phyloP scores from a whole-genome alignment of 2,113 vertebrate species.

The Heptranchias perlo region DNA sequence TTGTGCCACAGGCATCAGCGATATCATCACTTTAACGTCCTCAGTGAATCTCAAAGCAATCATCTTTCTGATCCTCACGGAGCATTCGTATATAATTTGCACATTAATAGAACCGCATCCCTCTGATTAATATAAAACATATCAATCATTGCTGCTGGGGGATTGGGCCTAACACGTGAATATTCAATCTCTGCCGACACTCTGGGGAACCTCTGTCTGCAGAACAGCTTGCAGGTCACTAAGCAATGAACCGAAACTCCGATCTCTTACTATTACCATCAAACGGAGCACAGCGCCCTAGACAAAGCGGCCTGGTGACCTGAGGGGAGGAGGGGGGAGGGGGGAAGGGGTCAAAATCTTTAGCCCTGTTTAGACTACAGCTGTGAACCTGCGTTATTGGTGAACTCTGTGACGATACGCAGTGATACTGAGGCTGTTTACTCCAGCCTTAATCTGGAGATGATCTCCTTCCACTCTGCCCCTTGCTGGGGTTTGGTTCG shows the following conservation, averaged over 20 bases:
- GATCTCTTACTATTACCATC: not conserved
- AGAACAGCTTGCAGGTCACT: slow-evolving; percentile 32
- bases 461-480: not conserved
- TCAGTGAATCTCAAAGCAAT: slow-evolving; percentile 25
- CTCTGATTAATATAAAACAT: slow-evolving; percentile 37
- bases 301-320: not conserved
- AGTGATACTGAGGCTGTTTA: not conserved
- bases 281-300: not conserved
- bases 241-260: not conserved
- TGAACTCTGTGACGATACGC: not conserved
- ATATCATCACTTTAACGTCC: slow-evolving; percentile 9
- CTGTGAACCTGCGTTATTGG: not conserved
- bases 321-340: not conserved
- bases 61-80: slow-evolving; percentile 17
- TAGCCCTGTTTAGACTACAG: slow-evolving; percentile 32
- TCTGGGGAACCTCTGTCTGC: slow-evolving; percentile 27
- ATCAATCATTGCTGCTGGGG: slow-evolving; percentile 27
- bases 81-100: slow-evolving; percentile 28
- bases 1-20: slow-evolving; percentile 20
- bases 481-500: not conserved
- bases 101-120: slow-evolving; percentile 31
- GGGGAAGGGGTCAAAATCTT: slow-evolving; percentile 8
- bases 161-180: not conserved
- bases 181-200: slow-evolving; percentile 29
- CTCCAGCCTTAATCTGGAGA: not conserved